Base-by-base conservation (phyloP, 2,888 invertebrate genomes). In the Apeira syringaria region DNA sequence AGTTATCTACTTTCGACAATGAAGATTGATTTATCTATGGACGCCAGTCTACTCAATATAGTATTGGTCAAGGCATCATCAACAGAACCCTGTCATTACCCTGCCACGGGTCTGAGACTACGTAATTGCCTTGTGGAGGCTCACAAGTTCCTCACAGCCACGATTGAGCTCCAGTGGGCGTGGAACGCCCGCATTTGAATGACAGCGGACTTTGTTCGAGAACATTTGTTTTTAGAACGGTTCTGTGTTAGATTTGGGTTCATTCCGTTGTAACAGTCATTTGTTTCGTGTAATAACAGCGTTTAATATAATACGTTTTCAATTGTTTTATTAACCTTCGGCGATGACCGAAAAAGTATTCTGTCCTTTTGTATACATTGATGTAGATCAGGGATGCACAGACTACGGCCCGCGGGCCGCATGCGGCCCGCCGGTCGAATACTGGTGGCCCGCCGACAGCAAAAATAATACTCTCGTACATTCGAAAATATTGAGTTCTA, bases 71-170 rank as follows among this genome's bases (percentile, higher is more conserved):
- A 52, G 50, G 75, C 71, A 69, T 65, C 69, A 66, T 76, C 74
- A 73, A 68, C 69, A 59, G 54, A 60, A 81, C 70, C 80, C 83
- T 74, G 72, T 81, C 68, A 85, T 86, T 86, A 85, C 65, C 44
- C 54, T 43, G 48, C 60, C 62, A 68, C 26, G 34, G 29, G 28
- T 37, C 20, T 30, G 42, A 35, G 44, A 26, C 45, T 33, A 27
- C 8, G 47, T 53, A 51, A 56, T 53, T 51, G 45, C 43, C 17
- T 15, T 4, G 4, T 15, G 15, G 15, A 15, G 15, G 15, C 15
- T 59, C 53, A 24, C 9, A 20, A 7, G 7, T 24, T 9, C 24
- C 24, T 63, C 63, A 68, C 64, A 68, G 61, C 54, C 60, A 59
- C 60, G 63, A 61, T 67, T 66, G 67, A 44, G 64, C 67, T 8